Percentiles rank a stretch among this genome's conserved stretches.
These are phyloP conservation scores for Eufriesea mexicana DNA, from an alignment of 1,140 invertebrate genomes.

Conservation along the genomic window DNA sequence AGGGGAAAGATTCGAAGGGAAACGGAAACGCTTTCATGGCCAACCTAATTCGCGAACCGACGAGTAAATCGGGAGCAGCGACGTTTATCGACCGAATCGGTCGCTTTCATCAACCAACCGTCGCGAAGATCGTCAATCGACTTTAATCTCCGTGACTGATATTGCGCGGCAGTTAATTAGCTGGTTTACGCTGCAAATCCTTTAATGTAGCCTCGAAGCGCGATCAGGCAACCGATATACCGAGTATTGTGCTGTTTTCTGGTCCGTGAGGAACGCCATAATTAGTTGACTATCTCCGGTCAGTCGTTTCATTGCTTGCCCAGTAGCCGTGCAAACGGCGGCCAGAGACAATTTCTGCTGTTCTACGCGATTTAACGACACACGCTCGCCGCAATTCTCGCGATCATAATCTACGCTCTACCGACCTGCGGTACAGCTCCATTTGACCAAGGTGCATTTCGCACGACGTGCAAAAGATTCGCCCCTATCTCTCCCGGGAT, in stretches of 20 bases:
- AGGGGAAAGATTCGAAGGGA: too few relatives aligned
- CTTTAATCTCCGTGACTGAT: constrained; percentile 41
- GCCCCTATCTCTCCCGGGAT: neutral
- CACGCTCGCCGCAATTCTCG: constrained; percentile 50
- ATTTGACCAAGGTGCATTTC: constrained; percentile 34
- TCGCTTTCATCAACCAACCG: neutral
- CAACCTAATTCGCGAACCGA: neutral
- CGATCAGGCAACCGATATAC: constrained; percentile 46
- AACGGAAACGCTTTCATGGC: too few relatives aligned
- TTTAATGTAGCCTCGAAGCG: constrained; percentile 30
- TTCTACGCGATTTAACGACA: constrained; percentile 64
- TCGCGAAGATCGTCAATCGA: constrained; percentile 39
- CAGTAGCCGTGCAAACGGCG: constrained; percentile 62
- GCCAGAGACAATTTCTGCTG: constrained; percentile 61
- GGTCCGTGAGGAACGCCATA: constrained; percentile 63
- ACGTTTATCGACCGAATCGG: neutral
- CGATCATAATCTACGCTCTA: constrained; percentile 50
- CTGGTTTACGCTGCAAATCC: constrained; percentile 38
- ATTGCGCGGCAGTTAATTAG: constrained; percentile 60
- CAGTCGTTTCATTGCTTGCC: constrained; percentile 65
- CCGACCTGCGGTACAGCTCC: neutral
- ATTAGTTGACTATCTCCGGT: constrained; percentile 62
- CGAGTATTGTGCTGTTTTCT: constrained; percentile 66
- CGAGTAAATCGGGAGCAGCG: neutral
- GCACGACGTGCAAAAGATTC: neutral